Percentiles rank a stretch among this genome's conserved stretches.
Conservation (phyloP, 2,888 invertebrate genomes). For the Zhuqinia jingwanae region DNA sequence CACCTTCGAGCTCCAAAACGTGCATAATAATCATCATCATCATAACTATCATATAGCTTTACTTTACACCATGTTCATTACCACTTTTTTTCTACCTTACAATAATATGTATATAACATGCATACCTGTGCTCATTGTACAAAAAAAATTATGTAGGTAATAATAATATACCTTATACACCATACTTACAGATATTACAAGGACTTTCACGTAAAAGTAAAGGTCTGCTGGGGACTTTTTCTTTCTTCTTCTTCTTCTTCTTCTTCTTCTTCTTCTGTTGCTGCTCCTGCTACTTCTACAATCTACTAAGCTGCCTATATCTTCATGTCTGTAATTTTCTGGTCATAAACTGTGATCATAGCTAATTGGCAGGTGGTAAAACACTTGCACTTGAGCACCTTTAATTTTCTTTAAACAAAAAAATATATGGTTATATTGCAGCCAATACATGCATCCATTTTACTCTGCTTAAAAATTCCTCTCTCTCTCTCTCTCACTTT, state of each 20-base stretch:
- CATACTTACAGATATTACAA: background rate
- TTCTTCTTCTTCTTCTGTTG: too few species aligned
- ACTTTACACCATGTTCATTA: background rate
- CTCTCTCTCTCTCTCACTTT: background rate
- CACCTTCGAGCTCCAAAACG: slow-evolving; percentile 61
- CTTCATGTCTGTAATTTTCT: slow-evolving; percentile 71
- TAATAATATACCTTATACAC: background rate
- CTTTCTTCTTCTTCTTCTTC: background rate
- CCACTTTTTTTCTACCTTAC: background rate
- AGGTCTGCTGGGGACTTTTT: slow-evolving; percentile 13
- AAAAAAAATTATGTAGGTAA: background rate
- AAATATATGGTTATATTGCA: slow-evolving; percentile 34
- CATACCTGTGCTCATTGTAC: background rate
- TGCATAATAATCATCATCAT: slow-evolving; percentile 43
- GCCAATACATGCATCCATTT: slow-evolving; percentile 12
- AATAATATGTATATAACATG: background rate
- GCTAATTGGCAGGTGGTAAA: slow-evolving; percentile 76
- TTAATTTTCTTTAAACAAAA: slow-evolving; percentile 41
- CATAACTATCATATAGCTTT: background rate
- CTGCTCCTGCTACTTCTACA: too few species aligned
- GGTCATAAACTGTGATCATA: slow-evolving; percentile 74
- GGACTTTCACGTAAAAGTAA: background rate
- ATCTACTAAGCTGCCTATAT: slow-evolving; percentile 11
- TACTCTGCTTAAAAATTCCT: slow-evolving; percentile 3
- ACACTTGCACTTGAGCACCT: slow-evolving; percentile 66